Conservation (phyloP, 2,797 vertebrate species). For the Bryconaethiops microstoma region DNA sequence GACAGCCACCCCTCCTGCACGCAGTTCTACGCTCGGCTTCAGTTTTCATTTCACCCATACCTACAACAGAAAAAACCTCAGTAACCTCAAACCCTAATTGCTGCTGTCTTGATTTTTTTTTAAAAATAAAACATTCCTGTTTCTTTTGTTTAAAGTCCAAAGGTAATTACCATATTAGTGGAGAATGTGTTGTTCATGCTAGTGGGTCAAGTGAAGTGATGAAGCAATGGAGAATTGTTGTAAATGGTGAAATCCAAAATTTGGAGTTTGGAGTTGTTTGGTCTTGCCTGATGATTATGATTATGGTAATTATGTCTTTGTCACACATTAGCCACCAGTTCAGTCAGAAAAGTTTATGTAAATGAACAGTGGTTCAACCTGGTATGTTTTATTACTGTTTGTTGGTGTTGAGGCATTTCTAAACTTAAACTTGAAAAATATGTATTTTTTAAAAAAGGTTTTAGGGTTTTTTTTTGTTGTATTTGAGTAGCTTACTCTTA, state of each 20-base stretch:
- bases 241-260: neutral
- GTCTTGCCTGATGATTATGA: constrained; percentile 16
- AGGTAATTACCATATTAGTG: constrained; percentile 59
- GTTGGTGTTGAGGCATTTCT: constrained; percentile 38
- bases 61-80: constrained; percentile 70
- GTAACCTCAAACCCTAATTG: constrained; percentile 76
- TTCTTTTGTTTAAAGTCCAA: constrained; percentile 63
- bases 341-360: constrained; percentile 22
- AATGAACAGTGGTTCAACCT: constrained; percentile 23
- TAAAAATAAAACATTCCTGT: constrained; percentile 60
- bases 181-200: constrained; percentile 60
- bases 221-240: constrained; percentile 44
- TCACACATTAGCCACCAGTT: constrained; percentile 24
- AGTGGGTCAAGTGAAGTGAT: constrained; percentile 51
- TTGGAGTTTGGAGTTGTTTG: constrained; percentile 37
- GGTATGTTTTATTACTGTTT: constrained; percentile 35
- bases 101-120: constrained; percentile 70
- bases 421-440: constrained; percentile 51
- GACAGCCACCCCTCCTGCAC: constrained; percentile 56
- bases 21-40: constrained; percentile 25
- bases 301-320: constrained; percentile 14
- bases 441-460: neutral
- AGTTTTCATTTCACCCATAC: constrained; percentile 24
- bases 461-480: neutral
- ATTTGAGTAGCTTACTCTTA: constrained; percentile 32